Conservation (phyloP, 2,797 vertebrate genomes). For the Catamblyrhynchus diadema region DNA sequence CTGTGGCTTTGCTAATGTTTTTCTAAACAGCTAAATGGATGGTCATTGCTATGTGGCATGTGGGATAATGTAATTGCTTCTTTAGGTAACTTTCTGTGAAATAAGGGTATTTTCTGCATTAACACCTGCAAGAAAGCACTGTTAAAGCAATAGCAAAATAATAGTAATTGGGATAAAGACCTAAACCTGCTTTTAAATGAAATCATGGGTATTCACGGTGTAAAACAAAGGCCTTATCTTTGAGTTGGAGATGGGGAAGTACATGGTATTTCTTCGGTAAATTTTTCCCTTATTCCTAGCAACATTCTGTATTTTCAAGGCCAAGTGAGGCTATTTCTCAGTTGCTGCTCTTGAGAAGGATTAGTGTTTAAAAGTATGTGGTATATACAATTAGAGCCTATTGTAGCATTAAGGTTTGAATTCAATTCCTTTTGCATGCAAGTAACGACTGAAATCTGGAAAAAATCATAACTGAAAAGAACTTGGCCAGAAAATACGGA, state of each 20-base stretch:
- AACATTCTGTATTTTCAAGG: neutral
- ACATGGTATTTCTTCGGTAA: neutral
- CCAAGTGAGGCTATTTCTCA: neutral
- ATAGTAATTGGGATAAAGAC: neutral
- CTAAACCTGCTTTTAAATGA: neutral
- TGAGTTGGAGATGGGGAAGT: neutral
- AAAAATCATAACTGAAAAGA: neutral
- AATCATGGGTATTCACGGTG: neutral
- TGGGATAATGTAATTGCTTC: neutral
- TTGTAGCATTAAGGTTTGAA: neutral
- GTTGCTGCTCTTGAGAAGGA: neutral
- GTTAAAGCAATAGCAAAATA: neutral
- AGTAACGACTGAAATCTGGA: neutral
- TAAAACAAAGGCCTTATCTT: neutral
- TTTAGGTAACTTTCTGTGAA: neutral
- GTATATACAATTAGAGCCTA: neutral
- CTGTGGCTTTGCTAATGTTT: neutral
- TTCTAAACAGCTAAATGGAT: neutral
- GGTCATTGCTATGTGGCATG: neutral
- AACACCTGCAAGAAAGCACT: neutral
- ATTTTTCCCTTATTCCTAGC: neutral
- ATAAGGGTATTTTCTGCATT: neutral
- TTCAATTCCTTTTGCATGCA: neutral
- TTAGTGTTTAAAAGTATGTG: neutral
- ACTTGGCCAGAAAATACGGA: neutral